Conservation (phyloP, 2,113 vertebrate species). For the Nothocercus nigrocapillus region DNA sequence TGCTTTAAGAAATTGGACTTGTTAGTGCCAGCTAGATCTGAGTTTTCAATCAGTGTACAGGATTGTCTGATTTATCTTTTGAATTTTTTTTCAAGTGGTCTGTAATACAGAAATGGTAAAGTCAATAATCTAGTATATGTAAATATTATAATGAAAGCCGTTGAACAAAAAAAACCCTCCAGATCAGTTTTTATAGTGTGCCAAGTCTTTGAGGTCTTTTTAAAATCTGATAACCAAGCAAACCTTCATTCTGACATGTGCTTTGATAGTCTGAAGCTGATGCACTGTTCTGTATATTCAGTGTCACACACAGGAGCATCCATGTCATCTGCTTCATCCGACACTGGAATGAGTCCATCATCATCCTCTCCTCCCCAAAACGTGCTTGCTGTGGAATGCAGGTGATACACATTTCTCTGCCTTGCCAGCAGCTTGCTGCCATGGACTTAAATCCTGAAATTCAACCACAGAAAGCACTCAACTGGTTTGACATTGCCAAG, state of each 20-base stretch:
- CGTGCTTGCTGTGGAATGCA: constrained; percentile 96
- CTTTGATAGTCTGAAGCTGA: neutral
- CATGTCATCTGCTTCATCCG: constrained; percentile 95
- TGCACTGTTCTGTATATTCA: constrained; percentile 31
- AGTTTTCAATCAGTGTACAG: neutral
- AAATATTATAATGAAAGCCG: neutral
- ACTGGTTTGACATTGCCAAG: constrained; percentile 82
- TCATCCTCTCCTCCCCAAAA: constrained; percentile 95
- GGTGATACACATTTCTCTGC: constrained; percentile 88
- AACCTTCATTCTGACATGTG: neutral
- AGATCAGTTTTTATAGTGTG: rapidly evolving
- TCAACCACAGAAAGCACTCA: constrained; percentile 88
- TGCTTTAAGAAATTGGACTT: neutral
- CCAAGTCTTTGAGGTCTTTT: neutral
- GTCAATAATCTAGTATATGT: neutral
- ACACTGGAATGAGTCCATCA: constrained; percentile 95
- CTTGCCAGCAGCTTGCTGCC: constrained; percentile 83
- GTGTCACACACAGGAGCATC: constrained; percentile 94
- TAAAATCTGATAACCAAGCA: neutral
- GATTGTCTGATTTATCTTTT: neutral
- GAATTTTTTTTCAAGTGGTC: rapidly evolving
- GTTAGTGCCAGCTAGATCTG: neutral
- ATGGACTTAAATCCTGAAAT: constrained; percentile 80
- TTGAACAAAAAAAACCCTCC: neutral
- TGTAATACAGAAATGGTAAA: neutral